Evolutionary conservation across 2,797 vertebrate species (phyloP), one percentile per base, ranked within the genome.

Genomic region (Aulostomus chinensis): DNA sequence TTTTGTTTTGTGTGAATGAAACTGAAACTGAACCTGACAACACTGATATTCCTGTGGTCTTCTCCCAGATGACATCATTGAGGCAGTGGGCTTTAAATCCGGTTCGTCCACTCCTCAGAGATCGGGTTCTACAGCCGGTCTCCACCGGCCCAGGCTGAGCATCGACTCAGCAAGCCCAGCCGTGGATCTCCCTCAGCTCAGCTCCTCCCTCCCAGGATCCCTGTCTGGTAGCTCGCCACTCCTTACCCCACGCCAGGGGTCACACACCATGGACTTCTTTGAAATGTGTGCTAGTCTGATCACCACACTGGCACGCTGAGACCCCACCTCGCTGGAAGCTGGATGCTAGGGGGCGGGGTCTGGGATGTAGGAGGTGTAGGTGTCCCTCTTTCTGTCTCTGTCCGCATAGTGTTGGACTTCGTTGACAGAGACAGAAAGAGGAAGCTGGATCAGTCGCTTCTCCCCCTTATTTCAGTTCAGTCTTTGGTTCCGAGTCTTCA

Each of bases 201-300:
- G 89, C 61, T 91, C 94, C 32, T 95, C 95, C 3, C 90, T 97
- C 49, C 92, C 92, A 0, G 93, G 96, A 17, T 97, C 94, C 40
- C 79, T 96, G 32, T 92, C 88, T 0, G 91, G 95, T 59, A 94
- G 92, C 76, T 72, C 85, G 4, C 83, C 89, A 25, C 74, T 92
- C 0, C 85, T 93, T 25, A 57, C 88, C 0, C 90, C 93, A 0
- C 94, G 96, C 18, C 90, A 96, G 74, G 97, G 97, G 14, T 98
- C 96, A 61, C 96, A 98, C 87, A 99, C 96, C 68, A 98, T 99
- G 96, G 97, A 99, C 88, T 99, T 99, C 89, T 99, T 99, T 1
- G 97, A 99, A 85, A 99, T 97, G 96, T 99, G 97, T 1, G 96
- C 96, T 88, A 98, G 97, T 86, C 89, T 99, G 58, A 99, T 99